These are phyloP conservation scores for Siniperca obscura DNA, from an alignment of 2,797 vertebrate genomes.

Conservation along the genomic window DNA sequence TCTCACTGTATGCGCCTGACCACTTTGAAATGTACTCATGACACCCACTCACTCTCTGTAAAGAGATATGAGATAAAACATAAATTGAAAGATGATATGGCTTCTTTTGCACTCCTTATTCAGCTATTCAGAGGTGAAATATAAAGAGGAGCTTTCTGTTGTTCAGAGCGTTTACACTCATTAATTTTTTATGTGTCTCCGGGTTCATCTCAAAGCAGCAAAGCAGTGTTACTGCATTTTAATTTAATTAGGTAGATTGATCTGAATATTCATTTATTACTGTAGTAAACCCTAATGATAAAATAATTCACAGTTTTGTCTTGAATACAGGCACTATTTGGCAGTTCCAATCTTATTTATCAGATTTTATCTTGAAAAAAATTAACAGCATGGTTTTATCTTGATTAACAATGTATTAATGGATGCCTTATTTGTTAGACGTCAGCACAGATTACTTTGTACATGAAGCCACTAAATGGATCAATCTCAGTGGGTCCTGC, in stretches of 20 bases:
- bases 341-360: conserved; percentile 34
- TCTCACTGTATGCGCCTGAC: conserved; percentile 3
- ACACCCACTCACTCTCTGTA: conserved; percentile 20
- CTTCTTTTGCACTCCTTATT: conserved; percentile 27
- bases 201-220: conserved; percentile 45
- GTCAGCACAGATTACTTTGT: conserved; percentile 11
- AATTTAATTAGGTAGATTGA: conserved; percentile 46
- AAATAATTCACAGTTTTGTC: conserved; percentile 38
- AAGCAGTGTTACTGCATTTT: conserved; percentile 43
- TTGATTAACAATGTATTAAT: conserved; percentile 25
- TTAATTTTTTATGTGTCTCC: conserved; percentile 52
- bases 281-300: conserved; percentile 28
- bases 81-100: conserved; percentile 23
- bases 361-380: conserved; percentile 24
- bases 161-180: conserved; percentile 43
- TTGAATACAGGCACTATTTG: conserved; percentile 26
- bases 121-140: conserved; percentile 31
- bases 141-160: conserved; percentile 34
- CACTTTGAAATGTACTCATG: not conserved
- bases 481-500: not conserved
- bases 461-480: not conserved
- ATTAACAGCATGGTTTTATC: conserved; percentile 4
- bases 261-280: conserved; percentile 49
- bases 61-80: conserved; percentile 3
- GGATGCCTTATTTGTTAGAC: conserved; percentile 10